phyloP scores from a whole-genome alignment of 2,888 invertebrate species.

The Allolobophora icterica region DNA sequence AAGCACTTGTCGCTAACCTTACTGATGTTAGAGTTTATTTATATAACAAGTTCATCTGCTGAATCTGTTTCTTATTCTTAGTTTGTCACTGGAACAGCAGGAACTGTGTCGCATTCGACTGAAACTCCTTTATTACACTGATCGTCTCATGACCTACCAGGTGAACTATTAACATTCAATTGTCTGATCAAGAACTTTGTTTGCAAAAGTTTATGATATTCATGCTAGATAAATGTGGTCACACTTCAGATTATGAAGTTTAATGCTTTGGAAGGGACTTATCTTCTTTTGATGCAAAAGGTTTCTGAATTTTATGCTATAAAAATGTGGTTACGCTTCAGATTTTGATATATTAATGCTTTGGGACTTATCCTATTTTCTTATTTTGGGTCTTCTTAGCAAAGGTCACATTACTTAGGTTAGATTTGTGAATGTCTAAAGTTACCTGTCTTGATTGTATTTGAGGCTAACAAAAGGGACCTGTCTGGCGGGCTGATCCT shows the following conservation, averaged over 20 bases:
- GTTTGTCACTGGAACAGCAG: slow-evolving; percentile 73
- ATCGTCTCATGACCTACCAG: slow-evolving; percentile 75
- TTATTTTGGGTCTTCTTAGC: not conserved
- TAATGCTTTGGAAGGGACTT: not conserved
- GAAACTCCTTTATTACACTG: slow-evolving; percentile 75
- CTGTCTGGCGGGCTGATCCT: not conserved
- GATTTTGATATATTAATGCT: too few species aligned
- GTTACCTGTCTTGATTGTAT: too few species aligned
- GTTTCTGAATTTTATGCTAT: too few species aligned
- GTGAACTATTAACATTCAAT: slow-evolving; percentile 63
- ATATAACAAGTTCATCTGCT: not conserved
- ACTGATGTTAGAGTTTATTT: too few species aligned
- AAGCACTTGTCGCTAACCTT: not conserved
- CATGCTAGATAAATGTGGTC: not conserved
- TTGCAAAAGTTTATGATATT: not conserved
- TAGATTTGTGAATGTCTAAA: too few species aligned
- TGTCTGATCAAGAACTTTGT: not conserved
- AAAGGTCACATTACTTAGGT: not conserved
- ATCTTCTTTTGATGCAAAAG: not conserved
- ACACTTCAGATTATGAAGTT: not conserved
- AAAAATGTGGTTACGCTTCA: too few species aligned
- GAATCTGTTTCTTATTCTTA: slow-evolving; percentile 44
- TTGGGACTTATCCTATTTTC: too few species aligned
- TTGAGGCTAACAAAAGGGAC: too few species aligned
- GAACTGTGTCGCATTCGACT: slow-evolving; percentile 74